Evolutionary conservation across 2,888 invertebrate genomes (phyloP).

Genomic region (Trissoscelio sp.): DNA sequence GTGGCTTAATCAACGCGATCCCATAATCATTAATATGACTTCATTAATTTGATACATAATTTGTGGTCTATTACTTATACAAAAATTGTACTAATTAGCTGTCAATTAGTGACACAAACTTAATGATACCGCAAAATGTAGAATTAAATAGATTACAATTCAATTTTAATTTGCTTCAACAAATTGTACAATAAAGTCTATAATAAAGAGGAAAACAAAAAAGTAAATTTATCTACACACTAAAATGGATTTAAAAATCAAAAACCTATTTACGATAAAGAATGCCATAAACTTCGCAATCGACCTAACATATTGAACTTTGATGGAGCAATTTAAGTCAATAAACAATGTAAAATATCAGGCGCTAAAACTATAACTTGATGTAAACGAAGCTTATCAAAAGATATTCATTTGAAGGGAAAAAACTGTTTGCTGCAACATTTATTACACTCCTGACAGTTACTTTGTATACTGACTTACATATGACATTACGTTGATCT

Average conservation of each 20-base stretch:
- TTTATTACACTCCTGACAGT: not conserved
- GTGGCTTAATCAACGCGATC: not conserved
- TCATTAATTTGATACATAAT: not conserved
- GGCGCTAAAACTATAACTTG: not conserved
- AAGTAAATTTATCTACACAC: not conserved
- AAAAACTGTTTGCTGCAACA: not conserved
- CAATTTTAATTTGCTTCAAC: not conserved
- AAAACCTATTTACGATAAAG: not conserved
- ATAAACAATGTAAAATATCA: not conserved
- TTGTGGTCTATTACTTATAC: not conserved
- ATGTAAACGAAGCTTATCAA: not conserved
- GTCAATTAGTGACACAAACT: not conserved
- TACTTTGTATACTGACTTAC: not conserved
- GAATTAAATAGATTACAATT: not conserved
- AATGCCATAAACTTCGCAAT: not conserved
- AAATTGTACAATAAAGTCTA: not conserved
- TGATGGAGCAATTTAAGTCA: not conserved
- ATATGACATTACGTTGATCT: conserved; percentile 25
- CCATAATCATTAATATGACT: not conserved
- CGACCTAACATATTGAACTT: not conserved
- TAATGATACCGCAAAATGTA: not conserved
- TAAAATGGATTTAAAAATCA: not conserved
- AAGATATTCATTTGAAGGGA: not conserved
- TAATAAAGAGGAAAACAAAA: not conserved
- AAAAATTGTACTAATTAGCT: not conserved